These are phyloP conservation scores for Poecilia velifera DNA, from an alignment of 2,797 vertebrate species.

Conservation along the genomic window DNA sequence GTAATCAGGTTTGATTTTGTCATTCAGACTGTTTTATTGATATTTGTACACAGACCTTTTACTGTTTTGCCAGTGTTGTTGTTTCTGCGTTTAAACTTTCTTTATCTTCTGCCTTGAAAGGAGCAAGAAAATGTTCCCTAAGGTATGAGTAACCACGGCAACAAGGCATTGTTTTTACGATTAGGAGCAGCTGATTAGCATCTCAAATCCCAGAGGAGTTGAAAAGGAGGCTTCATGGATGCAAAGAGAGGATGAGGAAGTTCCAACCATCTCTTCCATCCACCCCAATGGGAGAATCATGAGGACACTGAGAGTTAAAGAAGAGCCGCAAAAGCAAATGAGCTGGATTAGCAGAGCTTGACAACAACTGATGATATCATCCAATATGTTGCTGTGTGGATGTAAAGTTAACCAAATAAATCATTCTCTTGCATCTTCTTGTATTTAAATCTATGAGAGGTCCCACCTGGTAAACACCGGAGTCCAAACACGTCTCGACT, in stretches of 20 bases:
- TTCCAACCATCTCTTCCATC: neutral
- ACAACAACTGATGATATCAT: neutral
- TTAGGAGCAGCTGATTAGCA: neutral
- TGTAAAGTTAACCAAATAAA: neutral
- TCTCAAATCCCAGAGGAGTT: neutral
- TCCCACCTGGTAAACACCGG: constrained; percentile 82
- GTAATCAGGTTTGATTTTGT: no score
- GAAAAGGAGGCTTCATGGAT: neutral
- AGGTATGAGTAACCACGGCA: neutral
- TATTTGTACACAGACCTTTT: no score
- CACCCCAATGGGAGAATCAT: neutral
- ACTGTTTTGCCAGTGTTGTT: no score
- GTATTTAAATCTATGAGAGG: neutral
- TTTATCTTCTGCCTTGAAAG: no score
- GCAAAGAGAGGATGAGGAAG: neutral
- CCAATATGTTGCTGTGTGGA: neutral
- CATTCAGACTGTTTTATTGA: no score
- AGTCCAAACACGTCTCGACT: constrained; percentile 82
- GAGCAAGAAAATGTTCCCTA: no score
- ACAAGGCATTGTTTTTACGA: neutral
- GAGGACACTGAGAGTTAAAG: neutral
- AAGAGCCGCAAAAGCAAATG: neutral
- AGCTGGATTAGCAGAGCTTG: neutral
- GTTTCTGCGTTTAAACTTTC: no score
- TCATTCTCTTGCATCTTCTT: neutral